Evolutionary conservation across 2,888 invertebrate species (phyloP), one percentile per base, ranked within the genome.

Genomic region (Zaprionus obscuricornis): DNA sequence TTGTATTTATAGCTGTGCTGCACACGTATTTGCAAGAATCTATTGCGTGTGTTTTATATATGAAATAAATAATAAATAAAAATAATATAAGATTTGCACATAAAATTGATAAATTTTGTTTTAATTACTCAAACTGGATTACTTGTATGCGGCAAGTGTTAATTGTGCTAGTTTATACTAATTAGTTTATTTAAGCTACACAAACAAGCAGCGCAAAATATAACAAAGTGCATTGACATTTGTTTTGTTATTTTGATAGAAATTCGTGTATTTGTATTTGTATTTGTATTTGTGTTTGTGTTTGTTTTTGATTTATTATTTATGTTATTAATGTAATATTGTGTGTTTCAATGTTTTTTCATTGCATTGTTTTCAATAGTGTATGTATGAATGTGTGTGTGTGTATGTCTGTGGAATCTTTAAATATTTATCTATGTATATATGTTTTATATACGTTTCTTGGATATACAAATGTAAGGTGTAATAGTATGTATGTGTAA

Each of bases 181-280:
- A n/a, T n/a, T n/a, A n/a, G n/a, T n/a, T n/a, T n/a, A n/a, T n/a
- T n/a, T n/a, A 27, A 36, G 34, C 40, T 50, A 18, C 16, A 47
- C 13, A 66, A 71, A 49, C 56, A 57, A 66, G 66, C 58, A 57
- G 58, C 59, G 62, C 11, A 36, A 18, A 42, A 36, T 66, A 27
- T 17, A 66, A 55, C 37, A 39, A 49, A 40, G 47, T 49, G 47
- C 34, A 10, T 7, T 26, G 2, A 4, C n/a, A 22, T 42, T 45
- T 37, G 27, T 36, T 43, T 37, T 51, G 22, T 31, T 46, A 20
- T 26, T 45, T 75, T 52, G 13, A 50, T 55, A 74, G 42, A 11
- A n/a, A 49, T 50, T 52, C 49, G 47, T 24, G 13, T 20, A 40
- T 34, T 47, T 36, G 18, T 22, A 37, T 33, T 42, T 64, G 40